Evolutionary conservation across 2,888 invertebrate species (phyloP).

Genomic region (Lagria hirta): DNA sequence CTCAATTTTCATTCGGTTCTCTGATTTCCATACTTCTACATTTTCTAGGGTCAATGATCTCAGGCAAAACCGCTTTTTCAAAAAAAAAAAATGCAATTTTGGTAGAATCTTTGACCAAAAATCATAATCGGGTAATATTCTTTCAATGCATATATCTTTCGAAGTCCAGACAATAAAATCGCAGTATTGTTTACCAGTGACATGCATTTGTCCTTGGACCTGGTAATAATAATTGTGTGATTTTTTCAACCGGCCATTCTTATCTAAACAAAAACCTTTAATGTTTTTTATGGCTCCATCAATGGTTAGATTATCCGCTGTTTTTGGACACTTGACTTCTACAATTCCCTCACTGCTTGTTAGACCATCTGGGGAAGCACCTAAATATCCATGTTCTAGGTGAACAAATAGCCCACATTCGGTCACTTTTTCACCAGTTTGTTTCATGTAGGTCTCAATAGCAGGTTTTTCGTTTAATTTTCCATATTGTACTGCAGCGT

Average conservation of each 20-base stretch:
- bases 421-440: background rate
- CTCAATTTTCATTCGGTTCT: too few relatives aligned
- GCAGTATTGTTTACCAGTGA: too few relatives aligned
- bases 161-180: too few relatives aligned
- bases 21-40: too few relatives aligned
- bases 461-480: conserved; percentile 6
- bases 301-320: conserved; percentile 5
- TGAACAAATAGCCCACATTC: conserved; percentile 8
- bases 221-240: too few relatives aligned
- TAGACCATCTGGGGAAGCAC: conserved; percentile 7
- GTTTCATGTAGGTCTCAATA: background rate
- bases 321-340: conserved; percentile 8
- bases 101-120: too few relatives aligned
- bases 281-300: background rate
- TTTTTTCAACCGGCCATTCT: conserved; percentile 2
- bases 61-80: too few relatives aligned
- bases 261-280: conserved; percentile 8
- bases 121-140: too few relatives aligned
- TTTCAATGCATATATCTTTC: too few relatives aligned
- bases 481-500: background rate
- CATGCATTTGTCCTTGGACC: too few relatives aligned
- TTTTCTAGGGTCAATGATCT: too few relatives aligned
- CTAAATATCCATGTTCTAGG: conserved; percentile 1
- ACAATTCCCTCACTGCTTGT: conserved; percentile 2
- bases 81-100: too few relatives aligned